These are phyloP conservation scores for Drosophila acutilabella DNA, from an alignment of 2,888 invertebrate genomes.

Conservation along the genomic window DNA sequence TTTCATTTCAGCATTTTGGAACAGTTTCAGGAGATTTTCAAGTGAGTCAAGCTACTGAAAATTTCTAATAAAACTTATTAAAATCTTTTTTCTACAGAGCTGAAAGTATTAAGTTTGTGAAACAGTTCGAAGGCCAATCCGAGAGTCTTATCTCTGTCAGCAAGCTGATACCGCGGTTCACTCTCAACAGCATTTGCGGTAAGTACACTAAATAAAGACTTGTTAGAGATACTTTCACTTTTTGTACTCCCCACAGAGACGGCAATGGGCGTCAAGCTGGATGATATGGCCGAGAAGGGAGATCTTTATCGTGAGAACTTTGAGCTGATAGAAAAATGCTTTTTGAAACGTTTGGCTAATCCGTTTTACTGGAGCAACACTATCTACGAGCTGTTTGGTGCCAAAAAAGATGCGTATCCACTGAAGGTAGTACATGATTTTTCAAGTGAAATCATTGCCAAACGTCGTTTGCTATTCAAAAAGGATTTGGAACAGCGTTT, in stretches of 20 bases:
- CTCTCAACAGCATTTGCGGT: constrained; percentile 80
- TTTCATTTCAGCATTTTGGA: constrained; percentile 81
- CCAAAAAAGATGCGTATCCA: constrained; percentile 46
- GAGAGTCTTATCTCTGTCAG: constrained; percentile 59
- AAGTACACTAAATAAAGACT: constrained; percentile 1
- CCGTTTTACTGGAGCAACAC: constrained; percentile 56
- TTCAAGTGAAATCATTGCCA: constrained; percentile 80
- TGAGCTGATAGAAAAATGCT: constrained; percentile 67
- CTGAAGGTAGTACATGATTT: constrained; percentile 72
- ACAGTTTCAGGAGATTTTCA: constrained; percentile 80
- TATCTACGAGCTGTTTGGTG: constrained; percentile 58
- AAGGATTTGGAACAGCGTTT: constrained; percentile 30
- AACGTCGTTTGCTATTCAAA: constrained; percentile 63
- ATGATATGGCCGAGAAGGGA: constrained; percentile 74
- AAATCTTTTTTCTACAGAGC: constrained; percentile 45
- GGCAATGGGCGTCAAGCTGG: constrained; percentile 78
- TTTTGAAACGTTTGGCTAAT: constrained; percentile 71
- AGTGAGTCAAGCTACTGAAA: constrained; percentile 48
- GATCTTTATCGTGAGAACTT: constrained; percentile 74
- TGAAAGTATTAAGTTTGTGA: constrained; percentile 77
- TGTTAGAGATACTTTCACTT: neutral
- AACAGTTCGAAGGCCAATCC: constrained; percentile 46
- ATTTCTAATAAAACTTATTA: neutral
- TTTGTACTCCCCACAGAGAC: constrained; percentile 61
- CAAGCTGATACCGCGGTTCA: constrained; percentile 78